Conservation (phyloP, 2,888 invertebrate genomes). For the Caenorhabditis zanzibari region DNA sequence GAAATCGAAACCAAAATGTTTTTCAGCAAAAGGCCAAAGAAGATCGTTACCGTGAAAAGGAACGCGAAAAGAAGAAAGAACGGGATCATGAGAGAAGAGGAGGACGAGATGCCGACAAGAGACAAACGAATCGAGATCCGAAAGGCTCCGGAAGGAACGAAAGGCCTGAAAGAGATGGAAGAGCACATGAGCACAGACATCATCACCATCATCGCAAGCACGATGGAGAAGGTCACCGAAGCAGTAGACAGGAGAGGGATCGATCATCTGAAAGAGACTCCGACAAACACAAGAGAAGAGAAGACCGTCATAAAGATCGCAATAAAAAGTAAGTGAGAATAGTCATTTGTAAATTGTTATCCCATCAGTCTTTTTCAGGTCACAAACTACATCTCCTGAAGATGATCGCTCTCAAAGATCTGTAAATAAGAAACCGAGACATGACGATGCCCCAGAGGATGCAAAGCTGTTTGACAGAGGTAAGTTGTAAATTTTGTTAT, state of each 20-base stretch:
- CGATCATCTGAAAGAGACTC: constrained; percentile 33
- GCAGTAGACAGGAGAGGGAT: not conserved
- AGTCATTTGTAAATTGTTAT: not conserved
- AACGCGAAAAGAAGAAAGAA: constrained; percentile 34
- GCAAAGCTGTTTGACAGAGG: constrained; percentile 43
- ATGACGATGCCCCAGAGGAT: constrained; percentile 26
- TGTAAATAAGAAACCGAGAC: constrained; percentile 16
- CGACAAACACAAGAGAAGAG: constrained; percentile 42
- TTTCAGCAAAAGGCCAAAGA: constrained; percentile 63
- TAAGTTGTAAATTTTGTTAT: not conserved
- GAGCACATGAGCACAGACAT: constrained; percentile 43
- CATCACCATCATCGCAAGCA: constrained; percentile 44
- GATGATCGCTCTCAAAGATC: constrained; percentile 21
- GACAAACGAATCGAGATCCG: constrained; percentile 37
- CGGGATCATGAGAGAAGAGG: constrained; percentile 28
- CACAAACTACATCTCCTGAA: constrained; percentile 21
- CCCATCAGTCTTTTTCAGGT: constrained; percentile 11
- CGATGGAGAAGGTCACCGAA: constrained; percentile 18
- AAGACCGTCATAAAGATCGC: constrained; percentile 31
- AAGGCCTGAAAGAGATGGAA: constrained; percentile 16
- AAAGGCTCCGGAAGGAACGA: constrained; percentile 30
- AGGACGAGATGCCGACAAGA: constrained; percentile 20
- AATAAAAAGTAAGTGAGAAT: constrained; percentile 31
- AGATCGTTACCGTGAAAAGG: constrained; percentile 45
- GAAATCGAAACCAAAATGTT: too few relatives aligned